A percentile compares a stretch with the other conserved stretches of the same genome.
These are phyloP conservation scores for Drosophila mettleri DNA, from an alignment of 2,888 invertebrate genomes.

Conservation along the genomic window DNA sequence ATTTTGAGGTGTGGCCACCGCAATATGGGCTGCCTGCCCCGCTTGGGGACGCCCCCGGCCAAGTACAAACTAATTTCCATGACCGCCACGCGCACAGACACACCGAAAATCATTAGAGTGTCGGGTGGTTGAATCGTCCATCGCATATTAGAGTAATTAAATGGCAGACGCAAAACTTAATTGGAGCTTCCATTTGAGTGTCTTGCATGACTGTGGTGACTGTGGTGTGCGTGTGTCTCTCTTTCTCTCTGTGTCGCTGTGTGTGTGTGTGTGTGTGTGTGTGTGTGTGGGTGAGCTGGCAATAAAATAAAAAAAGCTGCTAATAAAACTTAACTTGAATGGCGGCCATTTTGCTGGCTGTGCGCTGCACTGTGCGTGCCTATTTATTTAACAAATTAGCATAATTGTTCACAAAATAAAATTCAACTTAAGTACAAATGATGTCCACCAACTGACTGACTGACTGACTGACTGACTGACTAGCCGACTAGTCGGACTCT, in stretches of 20 bases:
- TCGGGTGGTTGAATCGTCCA: slow-evolving; percentile 46
- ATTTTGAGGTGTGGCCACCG: slow-evolving; percentile 71
- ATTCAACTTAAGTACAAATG: slow-evolving; percentile 82
- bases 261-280: slow-evolving; percentile 19
- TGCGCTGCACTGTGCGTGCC: slow-evolving; percentile 62
- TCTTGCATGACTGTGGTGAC: slow-evolving; percentile 9
- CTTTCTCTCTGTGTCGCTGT: no score
- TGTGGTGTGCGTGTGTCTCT: slow-evolving; percentile 21
- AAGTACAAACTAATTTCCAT: slow-evolving; percentile 76
- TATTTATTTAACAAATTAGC: slow-evolving; percentile 83
- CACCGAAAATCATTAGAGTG: slow-evolving; percentile 50
- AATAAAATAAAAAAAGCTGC: slow-evolving; percentile 74
- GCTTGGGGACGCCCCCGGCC: slow-evolving; percentile 28
- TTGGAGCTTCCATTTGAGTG: slow-evolving; percentile 65
- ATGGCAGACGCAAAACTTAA: slow-evolving; percentile 81
- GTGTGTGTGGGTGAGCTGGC: slow-evolving; percentile 42
- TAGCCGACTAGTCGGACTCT: no score
- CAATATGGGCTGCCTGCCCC: slow-evolving; percentile 7
- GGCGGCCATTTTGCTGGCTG: slow-evolving; percentile 65
- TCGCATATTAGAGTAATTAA: slow-evolving; percentile 83
- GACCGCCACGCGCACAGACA: slow-evolving; percentile 75
- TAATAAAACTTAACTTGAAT: slow-evolving; percentile 79
- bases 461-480: slow-evolving; percentile 1
- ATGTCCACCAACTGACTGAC: slow-evolving; percentile 47
- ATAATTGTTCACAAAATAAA: slow-evolving; percentile 83